Percentiles rank a stretch among this genome's conserved stretches.
phyloP scores from a whole-genome alignment of 2,888 invertebrate genomes.

The Marasmarcha lunaedactyla region DNA sequence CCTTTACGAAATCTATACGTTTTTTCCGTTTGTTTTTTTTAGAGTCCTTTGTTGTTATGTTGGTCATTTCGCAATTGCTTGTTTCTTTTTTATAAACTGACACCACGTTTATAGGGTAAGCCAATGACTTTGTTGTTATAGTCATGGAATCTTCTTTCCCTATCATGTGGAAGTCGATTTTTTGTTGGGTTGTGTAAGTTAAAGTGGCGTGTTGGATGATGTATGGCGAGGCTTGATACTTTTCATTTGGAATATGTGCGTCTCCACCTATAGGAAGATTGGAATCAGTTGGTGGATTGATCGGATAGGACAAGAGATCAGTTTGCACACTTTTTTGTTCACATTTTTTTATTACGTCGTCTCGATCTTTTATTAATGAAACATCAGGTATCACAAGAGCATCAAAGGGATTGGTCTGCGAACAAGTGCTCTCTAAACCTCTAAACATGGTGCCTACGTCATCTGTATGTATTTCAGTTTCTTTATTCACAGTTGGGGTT shows the following conservation, averaged over 20 bases:
- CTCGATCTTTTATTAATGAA: slow-evolving; percentile 41
- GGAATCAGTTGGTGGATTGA: background rate
- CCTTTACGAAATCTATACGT: slow-evolving; percentile 17
- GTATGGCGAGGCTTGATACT: slow-evolving; percentile 33
- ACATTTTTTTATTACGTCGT: slow-evolving; percentile 26
- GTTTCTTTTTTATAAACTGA: slow-evolving; percentile 46
- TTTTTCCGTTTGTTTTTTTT: slow-evolving; percentile 20
- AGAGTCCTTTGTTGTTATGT: slow-evolving; percentile 13
- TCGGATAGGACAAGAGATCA: background rate
- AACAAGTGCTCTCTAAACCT: slow-evolving; percentile 20
- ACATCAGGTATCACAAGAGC: slow-evolving; percentile 57
- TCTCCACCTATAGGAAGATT: background rate
- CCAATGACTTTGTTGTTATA: slow-evolving; percentile 31
- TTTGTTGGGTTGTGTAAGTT: slow-evolving; percentile 50
- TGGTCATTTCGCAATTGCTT: slow-evolving; percentile 19
- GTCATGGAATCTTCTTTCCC: slow-evolving; percentile 28
- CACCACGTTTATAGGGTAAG: slow-evolving; percentile 49
- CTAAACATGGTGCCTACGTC: slow-evolving; percentile 22
- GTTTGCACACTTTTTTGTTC: slow-evolving; percentile 10
- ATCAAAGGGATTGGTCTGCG: slow-evolving; percentile 37
- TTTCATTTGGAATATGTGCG: slow-evolving; percentile 14
- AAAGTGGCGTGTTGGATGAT: slow-evolving; percentile 47
- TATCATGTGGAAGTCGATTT: slow-evolving; percentile 50
- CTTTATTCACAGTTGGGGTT: slow-evolving; percentile 20
- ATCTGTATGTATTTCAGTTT: slow-evolving; percentile 28